Base-by-base conservation (phyloP, 1,140 invertebrate genomes). In the Lineus longissimus region DNA sequence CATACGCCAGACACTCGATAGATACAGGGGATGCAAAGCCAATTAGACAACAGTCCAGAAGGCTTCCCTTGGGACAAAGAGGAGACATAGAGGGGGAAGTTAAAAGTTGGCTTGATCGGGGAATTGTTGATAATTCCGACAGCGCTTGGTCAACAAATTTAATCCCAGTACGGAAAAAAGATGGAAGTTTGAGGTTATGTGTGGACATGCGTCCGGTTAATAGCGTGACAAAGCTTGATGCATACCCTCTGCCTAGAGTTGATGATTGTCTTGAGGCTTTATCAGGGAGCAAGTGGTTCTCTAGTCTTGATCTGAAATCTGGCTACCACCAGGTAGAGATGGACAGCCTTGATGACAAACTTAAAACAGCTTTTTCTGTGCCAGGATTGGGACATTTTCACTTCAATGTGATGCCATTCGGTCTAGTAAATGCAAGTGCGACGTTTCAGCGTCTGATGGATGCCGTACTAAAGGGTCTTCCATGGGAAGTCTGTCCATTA, bases 21-120 rank as follows among this genome's bases (percentile, higher is more conserved):
- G 59, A 61, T 30, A 61, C 59, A 1, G 43, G 43, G 9, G 33
- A 29, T 29, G n/a, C 29, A 17, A 29, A 22, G 9, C 45, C 59
- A 19, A 61, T 51, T n/a, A 61, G 19, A 22, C 40, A 23, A 11
- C n/a, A 40, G 22, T 43, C 59, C 6, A 4, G 47, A 7, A 54
- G 19, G 47, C 6, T 54, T 54, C 19, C 19, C 17, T 22, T 4
- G 25, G 47, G 19, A 9, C 25, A 23, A 23, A 23, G 19, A 54
- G 25, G n/a, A 54, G 19, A 22, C 4, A 17, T 54, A 27, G 47
- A 27, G 6, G 6, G n/a, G 9, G 4, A 54, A 9, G 4, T 27
- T 22, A n/a, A 22, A 56, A 70, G 78, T 0, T 86, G 83, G 54
- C 43, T 86, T 0, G 84, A 86, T 65, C 84, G 86, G 58, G 70